phyloP scores from a whole-genome alignment of 2,888 invertebrate species.

The Drosophila vallismaia region DNA sequence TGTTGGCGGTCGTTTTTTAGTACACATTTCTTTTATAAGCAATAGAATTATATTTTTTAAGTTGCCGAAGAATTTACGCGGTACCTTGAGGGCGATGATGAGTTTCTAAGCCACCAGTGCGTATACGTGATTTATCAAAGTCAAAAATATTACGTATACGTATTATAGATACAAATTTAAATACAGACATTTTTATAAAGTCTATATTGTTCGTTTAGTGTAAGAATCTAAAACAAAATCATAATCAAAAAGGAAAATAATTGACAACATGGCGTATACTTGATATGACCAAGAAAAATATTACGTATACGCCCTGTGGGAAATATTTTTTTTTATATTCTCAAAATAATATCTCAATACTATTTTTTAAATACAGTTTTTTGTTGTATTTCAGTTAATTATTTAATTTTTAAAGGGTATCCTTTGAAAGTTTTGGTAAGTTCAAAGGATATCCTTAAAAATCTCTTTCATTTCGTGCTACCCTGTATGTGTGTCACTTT shows the following conservation, averaged over 20 bases:
- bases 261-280: background rate
- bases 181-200: too few species aligned
- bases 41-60: constrained; percentile 55
- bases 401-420: constrained; percentile 4
- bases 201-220: too few species aligned
- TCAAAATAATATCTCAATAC: background rate
- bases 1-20: constrained; percentile 30
- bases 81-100: background rate
- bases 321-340: background rate
- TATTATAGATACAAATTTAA: too few species aligned
- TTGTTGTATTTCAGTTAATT: background rate
- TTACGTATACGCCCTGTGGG: background rate
- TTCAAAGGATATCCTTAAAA: background rate
- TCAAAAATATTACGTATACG: background rate
- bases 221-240: background rate
- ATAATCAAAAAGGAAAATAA: background rate
- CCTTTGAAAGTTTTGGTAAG: background rate
- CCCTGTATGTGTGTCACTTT: constrained; percentile 50
- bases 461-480: constrained; percentile 10
- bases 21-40: constrained; percentile 27
- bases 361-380: background rate
- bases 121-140: background rate
- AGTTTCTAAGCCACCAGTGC: background rate
- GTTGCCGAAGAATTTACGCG: constrained; percentile 1
- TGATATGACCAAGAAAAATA: background rate